phyloP scores from a whole-genome alignment of 2,888 invertebrate species.

The Chrysotoxum bicinctum region DNA sequence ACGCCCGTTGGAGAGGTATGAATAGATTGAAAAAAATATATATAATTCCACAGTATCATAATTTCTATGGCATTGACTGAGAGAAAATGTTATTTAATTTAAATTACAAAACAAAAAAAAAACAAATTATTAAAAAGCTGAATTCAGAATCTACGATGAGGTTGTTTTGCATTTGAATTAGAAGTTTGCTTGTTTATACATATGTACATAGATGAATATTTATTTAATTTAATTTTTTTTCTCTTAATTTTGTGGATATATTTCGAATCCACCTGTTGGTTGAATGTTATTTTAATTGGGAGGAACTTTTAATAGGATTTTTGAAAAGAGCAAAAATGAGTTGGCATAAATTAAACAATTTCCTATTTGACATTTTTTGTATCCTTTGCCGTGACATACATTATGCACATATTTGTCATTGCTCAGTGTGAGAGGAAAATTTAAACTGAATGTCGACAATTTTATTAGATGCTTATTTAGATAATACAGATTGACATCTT shows the following conservation, averaged over 20 bases:
- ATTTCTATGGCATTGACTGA: constrained; percentile 16
- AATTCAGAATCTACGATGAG: not conserved
- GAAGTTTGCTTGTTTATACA: not conserved
- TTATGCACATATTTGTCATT: not conserved
- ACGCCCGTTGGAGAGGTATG: too few species aligned
- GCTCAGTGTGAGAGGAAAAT: not conserved
- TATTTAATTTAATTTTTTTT: not conserved
- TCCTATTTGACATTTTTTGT: not conserved
- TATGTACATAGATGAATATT: not conserved
- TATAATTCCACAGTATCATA: not conserved
- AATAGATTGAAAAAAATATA: not conserved
- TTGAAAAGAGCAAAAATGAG: not conserved
- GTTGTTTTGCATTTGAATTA: not conserved
- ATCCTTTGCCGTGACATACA: not conserved
- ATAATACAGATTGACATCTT: not conserved
- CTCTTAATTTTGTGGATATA: not conserved
- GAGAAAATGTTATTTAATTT: constrained; percentile 40
- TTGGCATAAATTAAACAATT: not conserved
- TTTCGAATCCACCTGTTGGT: constrained; percentile 5
- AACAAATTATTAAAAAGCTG: not conserved
- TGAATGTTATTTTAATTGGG: not conserved
- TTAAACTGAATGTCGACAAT: not conserved
- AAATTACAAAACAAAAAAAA: constrained; percentile 16
- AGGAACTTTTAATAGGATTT: not conserved
- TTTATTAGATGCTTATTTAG: not conserved